These are phyloP conservation scores for Chrysolina oricalcia DNA, from an alignment of 2,888 invertebrate genomes.

Conservation along the genomic window DNA sequence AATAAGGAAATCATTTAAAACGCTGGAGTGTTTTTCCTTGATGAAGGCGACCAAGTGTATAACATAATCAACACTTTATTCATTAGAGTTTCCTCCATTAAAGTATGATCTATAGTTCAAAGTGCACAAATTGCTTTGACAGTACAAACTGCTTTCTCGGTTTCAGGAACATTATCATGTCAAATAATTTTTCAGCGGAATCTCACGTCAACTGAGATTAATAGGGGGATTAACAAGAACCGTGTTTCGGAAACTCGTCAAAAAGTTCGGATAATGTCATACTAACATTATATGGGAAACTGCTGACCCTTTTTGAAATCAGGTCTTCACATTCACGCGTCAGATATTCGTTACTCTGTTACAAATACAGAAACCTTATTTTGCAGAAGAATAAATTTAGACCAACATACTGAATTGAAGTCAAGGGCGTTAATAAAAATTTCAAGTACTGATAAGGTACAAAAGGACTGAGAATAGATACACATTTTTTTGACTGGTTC, in stretches of 20 bases:
- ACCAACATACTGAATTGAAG: too few species aligned
- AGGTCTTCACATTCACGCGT: too few species aligned
- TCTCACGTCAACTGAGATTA: constrained; percentile 7
- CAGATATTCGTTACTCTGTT: too few species aligned
- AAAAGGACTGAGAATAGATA: too few species aligned
- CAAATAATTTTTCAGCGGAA: background rate
- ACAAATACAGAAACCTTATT: too few species aligned
- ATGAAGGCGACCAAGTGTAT: background rate
- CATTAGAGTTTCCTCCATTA: background rate
- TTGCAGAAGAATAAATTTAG: too few species aligned
- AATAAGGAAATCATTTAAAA: too few species aligned
- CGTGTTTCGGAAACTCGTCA: background rate
- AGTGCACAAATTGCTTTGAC: constrained; percentile 4
- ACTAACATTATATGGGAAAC: background rate
- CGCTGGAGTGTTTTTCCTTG: background rate
- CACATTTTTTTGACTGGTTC: too few species aligned
- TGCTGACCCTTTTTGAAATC: background rate
- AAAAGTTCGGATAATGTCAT: background rate
- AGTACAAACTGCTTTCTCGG: background rate
- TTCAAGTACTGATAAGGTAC: too few species aligned
- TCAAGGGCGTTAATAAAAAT: too few species aligned
- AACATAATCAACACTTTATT: background rate
- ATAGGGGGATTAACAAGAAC: background rate
- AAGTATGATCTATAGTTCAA: background rate
- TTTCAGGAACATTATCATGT: background rate